Evolutionary conservation across 2,888 invertebrate genomes (phyloP).

Genomic region (Thyatira batis): DNA sequence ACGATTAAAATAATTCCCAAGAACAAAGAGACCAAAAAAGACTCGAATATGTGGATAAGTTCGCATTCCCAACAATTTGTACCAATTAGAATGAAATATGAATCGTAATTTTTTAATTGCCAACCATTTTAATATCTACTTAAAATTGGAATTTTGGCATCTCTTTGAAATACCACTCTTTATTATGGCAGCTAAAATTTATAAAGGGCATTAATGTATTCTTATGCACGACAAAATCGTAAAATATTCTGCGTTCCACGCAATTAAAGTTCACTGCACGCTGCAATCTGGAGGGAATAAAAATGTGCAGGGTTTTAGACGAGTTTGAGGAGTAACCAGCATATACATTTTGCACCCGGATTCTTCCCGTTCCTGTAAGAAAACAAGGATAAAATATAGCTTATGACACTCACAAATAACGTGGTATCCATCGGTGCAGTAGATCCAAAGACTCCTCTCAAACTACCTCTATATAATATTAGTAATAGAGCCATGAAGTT

Average conservation of each 20-base stretch:
- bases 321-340: no score
- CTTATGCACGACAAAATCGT: neutral
- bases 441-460: no score
- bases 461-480: no score
- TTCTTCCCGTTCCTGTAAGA: no score
- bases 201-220: neutral
- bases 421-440: no score
- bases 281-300: slow-evolving; percentile 18
- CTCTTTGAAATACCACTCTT: neutral
- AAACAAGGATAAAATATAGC: no score
- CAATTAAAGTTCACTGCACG: slow-evolving; percentile 27
- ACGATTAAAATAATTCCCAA: no score
- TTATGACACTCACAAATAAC: no score
- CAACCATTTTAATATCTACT: neutral
- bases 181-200: neutral
- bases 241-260: slow-evolving; percentile 2
- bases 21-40: neutral
- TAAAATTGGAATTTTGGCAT: neutral
- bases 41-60: neutral
- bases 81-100: neutral
- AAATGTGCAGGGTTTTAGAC: no score
- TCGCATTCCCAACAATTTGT: neutral
- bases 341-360: no score
- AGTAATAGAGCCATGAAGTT: no score
- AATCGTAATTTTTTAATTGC: neutral